Base-by-base conservation (phyloP, 2,113 vertebrate genomes). In the Melanerpes aurifrons region DNA sequence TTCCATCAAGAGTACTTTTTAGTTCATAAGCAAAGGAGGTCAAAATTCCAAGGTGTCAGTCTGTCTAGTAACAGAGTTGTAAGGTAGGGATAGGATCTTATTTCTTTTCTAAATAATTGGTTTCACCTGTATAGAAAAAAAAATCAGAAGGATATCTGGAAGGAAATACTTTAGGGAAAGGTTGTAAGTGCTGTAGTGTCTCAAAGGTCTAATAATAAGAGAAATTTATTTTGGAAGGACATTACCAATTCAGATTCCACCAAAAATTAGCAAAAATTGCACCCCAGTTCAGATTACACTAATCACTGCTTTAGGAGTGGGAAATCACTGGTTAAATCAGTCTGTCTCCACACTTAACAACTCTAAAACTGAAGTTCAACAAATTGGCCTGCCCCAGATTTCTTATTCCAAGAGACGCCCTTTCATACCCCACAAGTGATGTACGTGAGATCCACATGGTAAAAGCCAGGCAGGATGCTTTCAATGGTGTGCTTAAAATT, bases 241-340 rank as follows among this genome's bases (percentile, higher is more conserved):
- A 47, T 53, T 79, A 85, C 85, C 89, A 82, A 73, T 89, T 94
- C 50, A 76, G 35, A 82, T 84, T 92, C 85, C 56, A 89, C 56
- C 37, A 93, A 91, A 94, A 91, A 79, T 67, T 67, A 91, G 58
- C 84, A 89, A 90, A 95, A 93, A 88, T 40, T 26, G 81, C 58
- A 78, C 88, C 94, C 76, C 18, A 40, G 45, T 58, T 89, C 70
- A 16, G 64, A 84, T 88, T 92, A 80, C 50, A 86, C 45, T 78
- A 87, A 83, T 74, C 80, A 57, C 69, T 91, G 78, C 81, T 88
- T 81, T 78, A 95, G 32, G 24, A 90, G 9, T 50, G 84, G 71
- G 82, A 93, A 94, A 54, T 64, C 53, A 45, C 37, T 77, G 3
- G 71, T 86, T 77, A 80, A 82, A 86, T 56, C 48, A 71, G 29